Evolutionary conservation across 2,888 invertebrate species (phyloP), one percentile per base, ranked within the genome.

Genomic region (Oasisia sp.): DNA sequence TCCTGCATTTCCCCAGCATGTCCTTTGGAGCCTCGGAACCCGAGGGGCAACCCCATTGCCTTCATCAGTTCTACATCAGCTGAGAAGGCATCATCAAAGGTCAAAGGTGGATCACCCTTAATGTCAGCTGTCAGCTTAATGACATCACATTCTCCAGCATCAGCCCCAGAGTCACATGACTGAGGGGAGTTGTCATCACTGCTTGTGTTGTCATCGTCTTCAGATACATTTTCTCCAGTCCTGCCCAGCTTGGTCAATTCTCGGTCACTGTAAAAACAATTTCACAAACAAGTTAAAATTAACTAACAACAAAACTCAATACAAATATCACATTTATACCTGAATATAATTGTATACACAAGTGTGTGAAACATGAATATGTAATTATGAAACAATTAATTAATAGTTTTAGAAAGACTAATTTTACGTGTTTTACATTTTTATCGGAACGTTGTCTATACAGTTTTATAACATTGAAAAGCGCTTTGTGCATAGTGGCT

Each of bases 31-130:
- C 74, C 89, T 2, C 92, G 91, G 91, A 94, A 94, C 5, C 50
- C 74, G 8, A 93, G 74, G 0, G 94, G 94, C 32, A 94, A 91
- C 32, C 94, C 94, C 93, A 94, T 93, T 1, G 92, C 90, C 89
- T 92, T 93, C 94, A 94, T 94, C 92, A 92, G 56, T 50, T 92
- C 89, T 7, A 92, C 32, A 8, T 91, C 91, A n/a, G 92, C 92
- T n/a, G 50, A 89, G 91, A 92, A 27, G 32, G 89, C 74, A 12
- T 74, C 91, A 91, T 91, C 90, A 91, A 74, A 91, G 8, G 91
- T 38, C 38, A 91, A 45, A 4, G 91, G 50, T 91, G 91, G 91
- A 32, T 44, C 91, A 45, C 50, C 19, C 12, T 38, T 38, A 38
- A 38, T 38, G 38, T 38, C 38, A 38, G 4, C 19, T 5, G 32